A percentile compares a stretch with the other conserved stretches of the same genome.
These are phyloP conservation scores for Gymnocephalus cernua DNA, from an alignment of 2,113 vertebrate genomes.

Conservation along the genomic window DNA sequence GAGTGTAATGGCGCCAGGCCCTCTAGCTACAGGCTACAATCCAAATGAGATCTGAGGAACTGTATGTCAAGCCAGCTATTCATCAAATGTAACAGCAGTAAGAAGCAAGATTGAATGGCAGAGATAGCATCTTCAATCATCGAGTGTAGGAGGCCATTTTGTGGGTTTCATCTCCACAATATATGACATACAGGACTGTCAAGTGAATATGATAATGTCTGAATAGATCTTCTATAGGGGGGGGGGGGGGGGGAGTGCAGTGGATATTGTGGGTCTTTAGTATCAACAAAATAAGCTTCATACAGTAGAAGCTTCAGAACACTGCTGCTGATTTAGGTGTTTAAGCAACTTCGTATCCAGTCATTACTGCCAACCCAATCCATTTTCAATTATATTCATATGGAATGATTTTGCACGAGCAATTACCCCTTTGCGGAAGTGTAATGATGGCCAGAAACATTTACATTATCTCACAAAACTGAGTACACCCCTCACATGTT, in stretches of 20 bases:
- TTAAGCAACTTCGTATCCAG: background rate
- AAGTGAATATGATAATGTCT: conserved; percentile 62
- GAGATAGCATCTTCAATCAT: conserved; percentile 74
- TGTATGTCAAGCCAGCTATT: conserved; percentile 72
- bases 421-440: background rate
- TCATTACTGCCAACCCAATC: background rate
- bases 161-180: conserved; percentile 63
- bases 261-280: conserved; percentile 28
- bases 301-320: background rate
- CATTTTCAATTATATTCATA: background rate
- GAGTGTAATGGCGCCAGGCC: conserved; percentile 59
- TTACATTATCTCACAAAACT: too few species aligned
- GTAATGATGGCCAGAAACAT: background rate
- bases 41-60: conserved; percentile 72
- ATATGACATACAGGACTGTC: conserved; percentile 63
- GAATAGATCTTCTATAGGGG: conserved; percentile 39
- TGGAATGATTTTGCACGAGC: background rate
- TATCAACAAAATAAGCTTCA: conserved; percentile 34
- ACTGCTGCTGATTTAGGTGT: background rate
- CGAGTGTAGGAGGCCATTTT: conserved; percentile 61
- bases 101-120: conserved; percentile 62
- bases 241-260: conserved; percentile 16
- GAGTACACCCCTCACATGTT: too few species aligned
- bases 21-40: conserved; percentile 64
- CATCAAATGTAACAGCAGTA: conserved; percentile 69